Evolutionary conservation across 1,140 invertebrate species (phyloP).

Genomic region (Lineus longissimus): DNA sequence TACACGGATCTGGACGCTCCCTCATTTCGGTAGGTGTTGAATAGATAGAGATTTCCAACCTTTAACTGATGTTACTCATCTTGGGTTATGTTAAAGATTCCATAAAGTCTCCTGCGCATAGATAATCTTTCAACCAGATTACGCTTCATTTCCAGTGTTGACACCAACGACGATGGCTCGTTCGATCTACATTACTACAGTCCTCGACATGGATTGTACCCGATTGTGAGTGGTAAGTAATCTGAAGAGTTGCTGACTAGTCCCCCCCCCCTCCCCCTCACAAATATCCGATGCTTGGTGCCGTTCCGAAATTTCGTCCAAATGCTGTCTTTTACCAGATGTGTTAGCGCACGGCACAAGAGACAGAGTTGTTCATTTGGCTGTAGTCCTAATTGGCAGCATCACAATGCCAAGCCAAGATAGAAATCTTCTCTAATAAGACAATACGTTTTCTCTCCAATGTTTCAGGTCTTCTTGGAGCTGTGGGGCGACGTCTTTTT

Average conservation of each 20-base stretch:
- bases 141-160: slow-evolving; percentile 49
- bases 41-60: not conserved
- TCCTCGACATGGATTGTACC: slow-evolving; percentile 48
- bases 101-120: not conserved
- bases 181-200: slow-evolving; percentile 54
- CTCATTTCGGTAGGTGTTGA: slow-evolving; percentile 42
- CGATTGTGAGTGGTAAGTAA: slow-evolving; percentile 52
- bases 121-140: not conserved
- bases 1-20: slow-evolving; percentile 48
- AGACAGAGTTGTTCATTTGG: no score
- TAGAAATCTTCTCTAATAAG: no score
- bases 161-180: slow-evolving; percentile 43
- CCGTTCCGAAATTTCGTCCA: no score
- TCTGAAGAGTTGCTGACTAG: no score
- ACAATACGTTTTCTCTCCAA: no score
- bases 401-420: no score
- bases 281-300: no score
- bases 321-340: no score
- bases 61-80: not conserved
- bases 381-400: no score
- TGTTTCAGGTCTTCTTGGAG: slow-evolving; percentile 37
- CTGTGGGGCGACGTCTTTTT: slow-evolving; percentile 44
- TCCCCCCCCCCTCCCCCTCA: no score
- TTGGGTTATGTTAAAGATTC: not conserved
- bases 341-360: no score